Evolutionary conservation across 2,113 vertebrate species (phyloP).

Genomic region (Irena cyanogastra): DNA sequence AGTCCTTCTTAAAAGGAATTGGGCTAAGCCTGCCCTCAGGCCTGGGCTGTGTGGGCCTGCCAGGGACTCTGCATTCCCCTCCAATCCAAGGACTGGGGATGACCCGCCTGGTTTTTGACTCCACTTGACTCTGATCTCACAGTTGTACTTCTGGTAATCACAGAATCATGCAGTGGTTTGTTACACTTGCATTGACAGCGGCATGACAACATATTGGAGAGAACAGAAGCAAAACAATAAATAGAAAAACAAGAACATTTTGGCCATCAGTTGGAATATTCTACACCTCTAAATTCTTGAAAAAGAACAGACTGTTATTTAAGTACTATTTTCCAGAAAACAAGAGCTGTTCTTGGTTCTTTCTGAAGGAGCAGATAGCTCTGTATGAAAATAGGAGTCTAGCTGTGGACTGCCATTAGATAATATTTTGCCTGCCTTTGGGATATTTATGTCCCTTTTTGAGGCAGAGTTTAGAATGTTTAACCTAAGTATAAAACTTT

Average conservation of each 20-base stretch:
- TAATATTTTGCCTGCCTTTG: not conserved
- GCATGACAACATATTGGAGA: not conserved
- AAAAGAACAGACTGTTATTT: not conserved
- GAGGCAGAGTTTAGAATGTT: not conserved
- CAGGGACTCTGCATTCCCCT: not conserved
- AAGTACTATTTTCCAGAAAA: not conserved
- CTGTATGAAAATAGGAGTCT: not conserved
- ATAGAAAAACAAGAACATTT: not conserved
- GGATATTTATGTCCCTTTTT: not conserved
- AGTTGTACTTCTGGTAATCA: not conserved
- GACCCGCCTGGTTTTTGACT: not conserved
- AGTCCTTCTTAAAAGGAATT: not conserved
- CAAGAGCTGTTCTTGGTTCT: not conserved
- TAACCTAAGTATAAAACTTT: not conserved
- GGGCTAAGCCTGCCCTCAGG: not conserved
- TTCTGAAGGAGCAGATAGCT: not conserved
- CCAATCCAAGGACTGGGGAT: not conserved
- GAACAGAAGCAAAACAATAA: not conserved
- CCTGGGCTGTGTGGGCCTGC: not conserved
- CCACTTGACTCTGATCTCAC: not conserved
- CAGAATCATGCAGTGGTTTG: not conserved
- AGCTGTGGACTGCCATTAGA: not conserved
- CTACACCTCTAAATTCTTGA: not conserved
- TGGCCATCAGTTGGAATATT: not conserved
- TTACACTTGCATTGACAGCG: not conserved